phyloP scores from a whole-genome alignment of 2,113 vertebrate genomes.

The Antennarius striatus region DNA sequence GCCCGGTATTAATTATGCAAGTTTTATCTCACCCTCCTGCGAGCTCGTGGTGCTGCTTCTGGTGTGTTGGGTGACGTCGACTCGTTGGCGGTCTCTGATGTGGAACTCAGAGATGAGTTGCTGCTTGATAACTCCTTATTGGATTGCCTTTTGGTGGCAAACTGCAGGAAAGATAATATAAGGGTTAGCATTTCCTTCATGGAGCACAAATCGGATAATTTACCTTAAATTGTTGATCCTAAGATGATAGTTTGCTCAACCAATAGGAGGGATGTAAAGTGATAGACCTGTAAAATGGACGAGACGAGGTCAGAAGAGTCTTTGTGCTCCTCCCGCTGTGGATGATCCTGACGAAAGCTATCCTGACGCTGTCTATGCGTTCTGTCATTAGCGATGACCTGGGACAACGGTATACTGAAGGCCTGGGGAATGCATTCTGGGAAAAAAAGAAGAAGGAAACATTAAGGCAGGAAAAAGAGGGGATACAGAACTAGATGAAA shows the following conservation, averaged over 20 bases:
- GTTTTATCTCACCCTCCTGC: constrained; percentile 85
- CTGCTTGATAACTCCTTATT: constrained; percentile 98
- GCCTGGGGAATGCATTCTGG: constrained; percentile 90
- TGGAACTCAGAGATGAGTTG: constrained; percentile 98
- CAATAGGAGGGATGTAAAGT: background rate
- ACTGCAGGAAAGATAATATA: constrained; percentile 70
- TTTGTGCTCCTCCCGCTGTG: constrained; percentile 88
- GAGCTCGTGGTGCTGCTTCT: constrained; percentile 86
- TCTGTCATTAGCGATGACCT: constrained; percentile 92
- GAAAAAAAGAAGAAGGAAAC: background rate
- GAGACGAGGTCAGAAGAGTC: constrained; percentile 88
- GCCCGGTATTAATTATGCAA: background rate
- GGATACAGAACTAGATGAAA: background rate
- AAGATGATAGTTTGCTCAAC: background rate
- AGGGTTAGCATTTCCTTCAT: background rate
- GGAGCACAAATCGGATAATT: background rate
- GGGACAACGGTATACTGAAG: constrained; percentile 91
- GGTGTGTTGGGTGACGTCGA: constrained; percentile 93
- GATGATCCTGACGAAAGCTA: constrained; percentile 76
- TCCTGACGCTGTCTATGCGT: constrained; percentile 79
- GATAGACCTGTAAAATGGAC: constrained; percentile 84
- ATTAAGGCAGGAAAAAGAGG: background rate
- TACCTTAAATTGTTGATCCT: background rate
- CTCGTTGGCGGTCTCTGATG: constrained; percentile 95
- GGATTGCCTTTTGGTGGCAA: constrained; percentile 89